These are phyloP conservation scores for Eupithecia inturbata DNA, from an alignment of 2,888 invertebrate genomes.

Conservation along the genomic window DNA sequence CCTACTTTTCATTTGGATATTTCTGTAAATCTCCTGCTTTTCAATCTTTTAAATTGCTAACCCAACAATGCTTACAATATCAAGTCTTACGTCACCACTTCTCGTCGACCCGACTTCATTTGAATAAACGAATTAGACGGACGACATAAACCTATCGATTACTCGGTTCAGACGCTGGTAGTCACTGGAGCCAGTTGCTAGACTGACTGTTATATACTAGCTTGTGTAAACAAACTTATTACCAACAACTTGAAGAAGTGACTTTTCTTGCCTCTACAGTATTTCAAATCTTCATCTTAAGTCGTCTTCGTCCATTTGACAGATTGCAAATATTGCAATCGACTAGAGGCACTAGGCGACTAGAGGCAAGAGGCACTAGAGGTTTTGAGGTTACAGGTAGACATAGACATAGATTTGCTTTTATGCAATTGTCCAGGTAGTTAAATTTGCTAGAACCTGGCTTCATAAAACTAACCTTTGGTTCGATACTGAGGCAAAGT, in stretches of 20 bases:
- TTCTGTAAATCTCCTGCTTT: neutral
- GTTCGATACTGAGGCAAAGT: neutral
- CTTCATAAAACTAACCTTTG: neutral
- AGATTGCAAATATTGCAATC: neutral
- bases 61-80: neutral
- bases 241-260: neutral
- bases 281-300: neutral
- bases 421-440: neutral
- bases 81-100: slow-evolving; percentile 7
- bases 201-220: neutral
- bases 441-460: neutral
- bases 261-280: neutral
- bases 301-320: neutral
- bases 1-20: neutral
- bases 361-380: no score
- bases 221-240: neutral
- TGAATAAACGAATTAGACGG: slow-evolving; percentile 27
- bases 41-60: neutral
- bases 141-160: slow-evolving; percentile 14
- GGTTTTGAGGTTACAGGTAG: no score
- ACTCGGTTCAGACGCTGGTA: neutral
- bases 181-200: neutral
- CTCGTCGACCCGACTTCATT: slow-evolving; percentile 14
- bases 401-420: no score
- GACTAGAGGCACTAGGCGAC: no score